Evolutionary conservation across 1,140 invertebrate genomes (phyloP), one percentile per base, ranked within the genome.

Genomic region (Globodera ellingtonae): DNA sequence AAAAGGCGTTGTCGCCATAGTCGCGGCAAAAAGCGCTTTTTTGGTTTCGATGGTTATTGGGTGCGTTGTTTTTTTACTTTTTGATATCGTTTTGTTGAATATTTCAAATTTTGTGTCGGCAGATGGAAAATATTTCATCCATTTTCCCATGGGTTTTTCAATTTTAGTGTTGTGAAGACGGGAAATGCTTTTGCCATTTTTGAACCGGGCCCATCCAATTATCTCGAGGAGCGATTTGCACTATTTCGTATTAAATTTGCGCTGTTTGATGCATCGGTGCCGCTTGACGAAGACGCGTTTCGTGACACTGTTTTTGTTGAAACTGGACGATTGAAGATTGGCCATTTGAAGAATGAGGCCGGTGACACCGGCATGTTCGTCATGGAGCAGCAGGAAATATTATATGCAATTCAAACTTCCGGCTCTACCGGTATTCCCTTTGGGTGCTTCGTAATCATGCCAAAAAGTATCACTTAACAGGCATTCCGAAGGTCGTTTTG

Each of bases 351-450:
- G 1, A 59, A 35, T 35, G 35, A 15, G 6, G 4, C n/a, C 6
- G 52, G 7, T 10, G 52, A 44, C 50, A 44, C 21, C 35, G 74
- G 50, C 46, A 46, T 8, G 65, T 72, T 72, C 21, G 48, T 15
- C 13, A 35, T 35, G 35, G 35, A 35, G 35, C n/a, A 47, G 1
- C n/a, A 9, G 65, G 35, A 80, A 78, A 47, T 80, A 50, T 15
- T 48, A 44, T 78, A 78, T 81, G 74, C 59, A 18, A 81, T 81
- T 71, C 74, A 78, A 78, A 81, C 75, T 35, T 81, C 79, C 15
- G 79, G 79, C n/a, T 79, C 79, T 7, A 81, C 79, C 59, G 79
- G 79, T 70, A 35, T 35, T 35, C 1, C 35, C 35, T 35, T 35
- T 35, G 35, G 35, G 35, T 2, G 35, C 35, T 35, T 35, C 6